phyloP scores from a whole-genome alignment of 2,797 vertebrate genomes.

The Enteromius anoplus region DNA sequence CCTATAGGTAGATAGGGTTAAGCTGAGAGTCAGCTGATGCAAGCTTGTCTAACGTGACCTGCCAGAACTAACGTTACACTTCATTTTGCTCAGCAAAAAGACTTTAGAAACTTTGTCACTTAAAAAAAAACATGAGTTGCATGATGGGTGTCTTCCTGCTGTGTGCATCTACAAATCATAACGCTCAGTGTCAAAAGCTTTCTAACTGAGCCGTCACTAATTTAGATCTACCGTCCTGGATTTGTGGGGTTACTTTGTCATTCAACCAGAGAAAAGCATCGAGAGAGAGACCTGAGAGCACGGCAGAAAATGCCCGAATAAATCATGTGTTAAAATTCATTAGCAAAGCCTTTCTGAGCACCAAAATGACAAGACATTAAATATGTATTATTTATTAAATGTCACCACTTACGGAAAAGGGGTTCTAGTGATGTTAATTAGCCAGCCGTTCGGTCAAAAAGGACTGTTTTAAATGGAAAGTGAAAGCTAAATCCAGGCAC shows the following conservation, averaged over 20 bases:
- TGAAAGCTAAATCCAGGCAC: constrained; percentile 76
- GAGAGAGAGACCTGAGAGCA: constrained; percentile 57
- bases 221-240: constrained; percentile 62
- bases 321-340: constrained; percentile 93
- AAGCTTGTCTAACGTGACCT: too few relatives aligned
- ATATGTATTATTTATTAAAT: constrained; percentile 88
- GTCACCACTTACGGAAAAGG: constrained; percentile 79
- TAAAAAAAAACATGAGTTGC: background rate
- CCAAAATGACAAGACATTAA: constrained; percentile 89
- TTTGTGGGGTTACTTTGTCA: constrained; percentile 40
- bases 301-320: constrained; percentile 79
- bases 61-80: too few relatives aligned
- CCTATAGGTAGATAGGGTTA: too few relatives aligned
- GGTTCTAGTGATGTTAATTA: constrained; percentile 84
- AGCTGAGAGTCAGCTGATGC: too few relatives aligned
- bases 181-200: constrained; percentile 1
- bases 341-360: constrained; percentile 82
- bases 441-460: constrained; percentile 83
- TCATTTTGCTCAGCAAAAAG: background rate
- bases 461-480: constrained; percentile 81
- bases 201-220: constrained; percentile 48
- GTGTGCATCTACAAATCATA: constrained; percentile 22
- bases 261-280: constrained; percentile 56
- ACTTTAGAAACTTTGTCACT: background rate
- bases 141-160: constrained; percentile 1